Conservation (phyloP, 2,797 vertebrate genomes). For the Characodon lateralis region DNA sequence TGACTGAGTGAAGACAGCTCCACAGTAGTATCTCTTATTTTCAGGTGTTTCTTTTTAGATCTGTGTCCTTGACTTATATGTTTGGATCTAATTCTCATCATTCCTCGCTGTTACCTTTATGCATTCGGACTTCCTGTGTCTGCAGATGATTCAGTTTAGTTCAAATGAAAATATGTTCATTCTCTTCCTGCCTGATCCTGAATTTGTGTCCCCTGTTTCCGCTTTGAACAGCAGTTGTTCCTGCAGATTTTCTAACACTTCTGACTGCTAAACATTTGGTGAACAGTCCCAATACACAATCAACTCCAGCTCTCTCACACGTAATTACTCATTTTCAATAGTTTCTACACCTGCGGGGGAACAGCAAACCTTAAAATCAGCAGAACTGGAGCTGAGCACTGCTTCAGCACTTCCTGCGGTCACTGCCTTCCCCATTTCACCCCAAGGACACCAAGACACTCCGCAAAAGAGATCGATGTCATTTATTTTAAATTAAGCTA, state of each 20-base stretch:
- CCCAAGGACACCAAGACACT: neutral
- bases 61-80: neutral
- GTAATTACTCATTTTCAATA: constrained; percentile 29
- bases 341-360: constrained; percentile 20
- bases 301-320: constrained; percentile 17
- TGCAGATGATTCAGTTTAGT: neutral
- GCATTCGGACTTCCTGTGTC: neutral
- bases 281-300: constrained; percentile 13
- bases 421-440: neutral
- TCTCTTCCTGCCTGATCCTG: neutral
- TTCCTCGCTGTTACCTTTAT: neutral
- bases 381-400: constrained; percentile 21
- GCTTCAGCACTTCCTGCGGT: constrained; percentile 9
- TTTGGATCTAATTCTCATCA: neutral
- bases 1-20: no score
- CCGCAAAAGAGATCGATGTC: constrained; percentile 14
- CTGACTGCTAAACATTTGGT: neutral
- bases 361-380: constrained; percentile 27
- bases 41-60: neutral
- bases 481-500: constrained; percentile 5
- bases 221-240: neutral
- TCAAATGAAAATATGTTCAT: neutral
- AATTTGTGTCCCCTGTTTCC: neutral
- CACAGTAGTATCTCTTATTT: no score
- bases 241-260: neutral